phyloP scores from a whole-genome alignment of 2,888 invertebrate genomes.

The Danaus chrysippus region DNA sequence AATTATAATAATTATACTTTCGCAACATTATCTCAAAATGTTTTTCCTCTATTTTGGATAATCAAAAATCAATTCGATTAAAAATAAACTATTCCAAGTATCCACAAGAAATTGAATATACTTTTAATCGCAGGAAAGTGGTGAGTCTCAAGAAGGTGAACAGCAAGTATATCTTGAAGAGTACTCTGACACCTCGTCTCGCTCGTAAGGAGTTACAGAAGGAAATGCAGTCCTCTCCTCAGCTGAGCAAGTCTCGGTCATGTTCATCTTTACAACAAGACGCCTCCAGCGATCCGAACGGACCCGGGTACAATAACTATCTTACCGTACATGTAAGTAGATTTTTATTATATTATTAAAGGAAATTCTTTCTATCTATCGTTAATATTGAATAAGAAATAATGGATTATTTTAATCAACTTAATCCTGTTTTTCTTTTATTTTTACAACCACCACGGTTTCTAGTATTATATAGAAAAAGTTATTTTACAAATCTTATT shows the following conservation, averaged over 20 bases:
- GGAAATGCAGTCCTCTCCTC: constrained; percentile 78
- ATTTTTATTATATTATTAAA: not conserved
- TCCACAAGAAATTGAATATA: not conserved
- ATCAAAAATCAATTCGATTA: too few species aligned
- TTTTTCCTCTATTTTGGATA: too few species aligned
- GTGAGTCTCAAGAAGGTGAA: constrained; percentile 86
- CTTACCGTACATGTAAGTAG: constrained; percentile 85
- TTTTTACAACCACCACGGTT: too few species aligned
- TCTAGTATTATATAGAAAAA: too few species aligned
- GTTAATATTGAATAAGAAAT: too few species aligned
- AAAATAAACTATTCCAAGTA: too few species aligned
- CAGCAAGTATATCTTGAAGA: constrained; percentile 90
- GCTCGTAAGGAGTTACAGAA: constrained; percentile 84
- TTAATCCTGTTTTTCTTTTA: too few species aligned
- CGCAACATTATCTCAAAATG: too few species aligned
- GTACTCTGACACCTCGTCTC: constrained; percentile 88
- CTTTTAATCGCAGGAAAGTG: constrained; percentile 79
- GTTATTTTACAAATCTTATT: too few species aligned
- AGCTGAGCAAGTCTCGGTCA: constrained; percentile 84
- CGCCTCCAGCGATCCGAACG: constrained; percentile 74
- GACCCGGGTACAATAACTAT: constrained; percentile 83
- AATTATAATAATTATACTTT: too few species aligned
- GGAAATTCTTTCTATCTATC: not conserved
- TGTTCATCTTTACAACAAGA: constrained; percentile 84
- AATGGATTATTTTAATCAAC: too few species aligned